Percentiles rank a stretch among this genome's conserved stretches.
phyloP scores from a whole-genome alignment of 2,113 vertebrate genomes.

The Xiphophorus couchianus region DNA sequence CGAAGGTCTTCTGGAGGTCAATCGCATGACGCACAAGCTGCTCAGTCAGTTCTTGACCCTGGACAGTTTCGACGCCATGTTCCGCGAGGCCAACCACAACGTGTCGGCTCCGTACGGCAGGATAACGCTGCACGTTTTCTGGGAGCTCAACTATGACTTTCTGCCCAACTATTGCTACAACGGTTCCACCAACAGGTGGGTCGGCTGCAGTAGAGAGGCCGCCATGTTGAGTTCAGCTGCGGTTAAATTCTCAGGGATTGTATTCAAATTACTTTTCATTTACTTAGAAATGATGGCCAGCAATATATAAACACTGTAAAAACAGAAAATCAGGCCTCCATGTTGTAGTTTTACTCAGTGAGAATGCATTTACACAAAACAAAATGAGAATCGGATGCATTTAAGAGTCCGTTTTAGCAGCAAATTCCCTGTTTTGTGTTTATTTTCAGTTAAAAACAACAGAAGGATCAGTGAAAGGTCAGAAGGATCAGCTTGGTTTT shows the following conservation, averaged over 20 bases:
- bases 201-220: neutral
- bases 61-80: slow-evolving; percentile 99
- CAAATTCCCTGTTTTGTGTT: neutral
- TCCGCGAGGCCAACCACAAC: slow-evolving; percentile 98
- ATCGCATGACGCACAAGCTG: slow-evolving; percentile 93
- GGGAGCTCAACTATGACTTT: slow-evolving; percentile 99
- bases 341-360: neutral
- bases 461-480: neutral
- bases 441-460: neutral
- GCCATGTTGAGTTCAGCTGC: too few relatives aligned
- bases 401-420: too few relatives aligned
- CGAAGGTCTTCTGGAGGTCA: slow-evolving; percentile 96
- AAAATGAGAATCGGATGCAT: neutral
- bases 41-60: slow-evolving; percentile 96
- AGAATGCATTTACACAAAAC: neutral
- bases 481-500: neutral
- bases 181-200: slow-evolving; percentile 95
- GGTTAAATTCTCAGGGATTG: too few relatives aligned
- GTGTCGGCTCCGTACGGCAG: slow-evolving; percentile 96
- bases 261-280: too few relatives aligned
- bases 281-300: neutral
- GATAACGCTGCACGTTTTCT: slow-evolving; percentile 98
- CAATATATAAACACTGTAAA: neutral
- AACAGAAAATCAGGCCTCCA: neutral
- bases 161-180: slow-evolving; percentile 99